Conservation (phyloP, 2,113 vertebrate genomes). For the Hyperoodon ampullatus region DNA sequence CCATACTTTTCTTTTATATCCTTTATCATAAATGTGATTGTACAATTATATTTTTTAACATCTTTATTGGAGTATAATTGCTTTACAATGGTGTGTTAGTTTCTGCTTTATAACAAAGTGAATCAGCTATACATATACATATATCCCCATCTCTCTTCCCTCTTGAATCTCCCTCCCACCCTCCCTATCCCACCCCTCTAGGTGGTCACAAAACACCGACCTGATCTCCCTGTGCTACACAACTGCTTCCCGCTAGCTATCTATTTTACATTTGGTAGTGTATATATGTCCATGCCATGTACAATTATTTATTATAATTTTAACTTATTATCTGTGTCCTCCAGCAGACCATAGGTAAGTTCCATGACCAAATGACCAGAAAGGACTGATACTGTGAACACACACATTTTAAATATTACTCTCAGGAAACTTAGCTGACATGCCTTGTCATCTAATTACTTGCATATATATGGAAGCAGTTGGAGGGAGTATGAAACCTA, state of each 20-base stretch:
- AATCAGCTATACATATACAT: no score
- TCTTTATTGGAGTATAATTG: no score
- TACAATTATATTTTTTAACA: not conserved
- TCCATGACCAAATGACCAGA: not conserved
- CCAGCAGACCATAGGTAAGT: not conserved
- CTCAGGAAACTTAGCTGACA: not conserved
- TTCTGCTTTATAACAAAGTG: no score
- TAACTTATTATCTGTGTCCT: not conserved
- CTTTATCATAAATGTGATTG: not conserved
- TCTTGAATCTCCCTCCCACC: no score
- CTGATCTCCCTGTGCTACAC: no score
- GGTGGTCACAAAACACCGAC: no score
- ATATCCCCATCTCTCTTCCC: no score
- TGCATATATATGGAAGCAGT: not conserved
- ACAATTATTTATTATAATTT: slow-evolving; percentile 4
- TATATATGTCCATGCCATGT: not conserved
- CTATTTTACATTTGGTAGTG: no score
- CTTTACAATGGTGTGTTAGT: no score
- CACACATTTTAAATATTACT: not conserved
- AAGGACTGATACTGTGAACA: not conserved
- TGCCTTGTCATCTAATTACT: not conserved
- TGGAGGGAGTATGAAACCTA: not conserved
- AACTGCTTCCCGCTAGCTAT: no score
- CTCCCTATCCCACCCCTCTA: no score
- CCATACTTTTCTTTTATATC: not conserved